phyloP scores from a whole-genome alignment of 2,888 invertebrate species.

The Dryadula phaetusa region DNA sequence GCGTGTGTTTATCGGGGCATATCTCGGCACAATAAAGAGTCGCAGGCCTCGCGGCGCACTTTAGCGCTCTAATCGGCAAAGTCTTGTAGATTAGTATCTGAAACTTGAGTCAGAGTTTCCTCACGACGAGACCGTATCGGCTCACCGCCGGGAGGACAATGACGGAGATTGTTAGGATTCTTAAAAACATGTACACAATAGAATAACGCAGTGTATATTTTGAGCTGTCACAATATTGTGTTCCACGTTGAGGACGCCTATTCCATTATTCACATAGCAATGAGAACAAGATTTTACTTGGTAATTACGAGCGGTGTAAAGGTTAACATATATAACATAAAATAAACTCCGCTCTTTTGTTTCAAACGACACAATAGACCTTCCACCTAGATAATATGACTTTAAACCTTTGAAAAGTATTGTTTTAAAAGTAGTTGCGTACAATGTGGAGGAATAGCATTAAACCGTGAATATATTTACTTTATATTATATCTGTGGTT shows the following conservation, averaged over 20 bases:
- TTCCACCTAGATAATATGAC: conserved; percentile 33
- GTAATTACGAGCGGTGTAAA: conserved; percentile 47
- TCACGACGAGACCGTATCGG: conserved; percentile 24
- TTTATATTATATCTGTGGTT: too few species aligned
- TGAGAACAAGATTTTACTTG: conserved; percentile 47
- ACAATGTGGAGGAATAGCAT: neutral
- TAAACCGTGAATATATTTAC: neutral
- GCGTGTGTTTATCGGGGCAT: conserved; percentile 42
- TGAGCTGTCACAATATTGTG: conserved; percentile 34
- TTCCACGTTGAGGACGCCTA: conserved; percentile 28
- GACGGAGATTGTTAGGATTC: conserved; percentile 31
- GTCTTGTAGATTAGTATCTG: conserved; percentile 29
- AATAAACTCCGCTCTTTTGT: conserved; percentile 37
- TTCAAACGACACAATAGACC: conserved; percentile 37
- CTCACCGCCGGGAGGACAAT: conserved; percentile 29
- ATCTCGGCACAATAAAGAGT: conserved; percentile 42
- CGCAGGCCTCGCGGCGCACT: conserved; percentile 29
- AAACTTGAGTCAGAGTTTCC: conserved; percentile 8
- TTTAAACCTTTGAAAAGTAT: conserved; percentile 32
- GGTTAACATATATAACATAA: conserved; percentile 43
- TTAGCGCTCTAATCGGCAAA: conserved; percentile 37
- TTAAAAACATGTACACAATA: conserved; percentile 34
- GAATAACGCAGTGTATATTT: conserved; percentile 29
- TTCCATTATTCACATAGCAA: conserved; percentile 45
- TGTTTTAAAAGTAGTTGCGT: conserved; percentile 19